Conservation (phyloP, 2,888 invertebrate species). For the Tetanocera ferruginea region DNA sequence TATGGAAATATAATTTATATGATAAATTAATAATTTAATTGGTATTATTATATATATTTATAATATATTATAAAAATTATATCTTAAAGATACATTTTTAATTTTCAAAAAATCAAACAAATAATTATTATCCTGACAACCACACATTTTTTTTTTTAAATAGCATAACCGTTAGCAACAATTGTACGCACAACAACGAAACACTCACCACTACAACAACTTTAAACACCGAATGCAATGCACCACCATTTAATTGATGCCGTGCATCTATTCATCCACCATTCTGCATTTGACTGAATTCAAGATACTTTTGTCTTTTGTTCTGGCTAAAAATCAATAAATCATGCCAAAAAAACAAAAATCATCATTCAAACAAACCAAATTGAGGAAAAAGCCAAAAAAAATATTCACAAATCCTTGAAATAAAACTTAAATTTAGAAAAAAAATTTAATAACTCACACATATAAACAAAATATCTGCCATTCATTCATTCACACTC, state of each 20-base stretch:
- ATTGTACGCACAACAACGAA: background rate
- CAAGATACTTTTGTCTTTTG: background rate
- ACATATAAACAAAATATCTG: constrained; percentile 29
- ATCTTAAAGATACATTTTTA: no score
- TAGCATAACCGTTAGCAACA: no score
- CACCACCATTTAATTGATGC: no score
- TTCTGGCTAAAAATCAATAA: constrained; percentile 41
- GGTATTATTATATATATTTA: no score
- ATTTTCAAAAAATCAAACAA: no score
- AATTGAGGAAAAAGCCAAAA: background rate
- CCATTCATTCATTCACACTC: background rate
- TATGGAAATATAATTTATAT: no score
- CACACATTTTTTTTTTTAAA: no score
- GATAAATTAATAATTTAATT: no score
- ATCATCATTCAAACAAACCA: background rate
- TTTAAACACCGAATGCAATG: background rate
- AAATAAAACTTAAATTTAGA: background rate
- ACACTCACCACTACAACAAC: background rate
- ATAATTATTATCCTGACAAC: no score
- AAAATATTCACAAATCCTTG: background rate
- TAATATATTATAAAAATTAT: no score
- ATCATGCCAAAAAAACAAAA: background rate
- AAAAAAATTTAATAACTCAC: constrained; percentile 10
- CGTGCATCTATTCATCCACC: no score
- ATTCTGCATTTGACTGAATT: no score